phyloP scores from a whole-genome alignment of 2,888 invertebrate genomes.

The Allophyes oxyacanthae region DNA sequence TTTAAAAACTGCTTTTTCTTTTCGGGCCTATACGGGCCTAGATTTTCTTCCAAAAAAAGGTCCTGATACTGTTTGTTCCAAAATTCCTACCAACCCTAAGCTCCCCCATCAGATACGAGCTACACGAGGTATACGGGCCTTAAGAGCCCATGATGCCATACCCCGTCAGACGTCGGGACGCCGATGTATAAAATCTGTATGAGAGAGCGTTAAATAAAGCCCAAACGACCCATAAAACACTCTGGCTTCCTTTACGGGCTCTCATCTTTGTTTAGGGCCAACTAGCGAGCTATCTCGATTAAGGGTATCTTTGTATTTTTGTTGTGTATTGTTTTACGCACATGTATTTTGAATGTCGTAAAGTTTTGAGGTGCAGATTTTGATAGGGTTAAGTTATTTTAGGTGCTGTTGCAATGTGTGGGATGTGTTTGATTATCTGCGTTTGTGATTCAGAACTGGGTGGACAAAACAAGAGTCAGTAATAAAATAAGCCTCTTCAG shows the following conservation, averaged over 20 bases:
- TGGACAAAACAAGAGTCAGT: no score
- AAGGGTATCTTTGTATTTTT: constrained; percentile 55
- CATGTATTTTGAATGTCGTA: constrained; percentile 34
- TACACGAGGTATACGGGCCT: constrained; percentile 27
- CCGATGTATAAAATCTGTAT: constrained; percentile 84
- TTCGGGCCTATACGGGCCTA: neutral
- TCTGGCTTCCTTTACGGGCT: constrained; percentile 58
- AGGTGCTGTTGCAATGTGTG: neutral
- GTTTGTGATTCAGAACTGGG: no score
- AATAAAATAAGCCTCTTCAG: no score
- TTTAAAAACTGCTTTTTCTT: neutral
- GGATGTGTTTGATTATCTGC: neutral
- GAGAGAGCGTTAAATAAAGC: constrained; percentile 83
- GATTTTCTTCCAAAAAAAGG: neutral
- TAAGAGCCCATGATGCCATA: constrained; percentile 54
- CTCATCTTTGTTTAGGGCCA: constrained; percentile 80
- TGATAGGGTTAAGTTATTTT: constrained; percentile 31
- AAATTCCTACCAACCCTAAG: constrained; percentile 53
- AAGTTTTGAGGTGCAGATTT: constrained; percentile 40
- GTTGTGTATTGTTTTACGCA: constrained; percentile 41
- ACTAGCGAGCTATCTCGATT: constrained; percentile 68
- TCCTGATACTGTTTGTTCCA: constrained; percentile 44
- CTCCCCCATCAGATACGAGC: constrained; percentile 53
- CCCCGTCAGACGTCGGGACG: constrained; percentile 73
- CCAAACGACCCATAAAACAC: constrained; percentile 70